Base-by-base conservation (phyloP, 2,888 invertebrate species). In the Tachina lurida region DNA sequence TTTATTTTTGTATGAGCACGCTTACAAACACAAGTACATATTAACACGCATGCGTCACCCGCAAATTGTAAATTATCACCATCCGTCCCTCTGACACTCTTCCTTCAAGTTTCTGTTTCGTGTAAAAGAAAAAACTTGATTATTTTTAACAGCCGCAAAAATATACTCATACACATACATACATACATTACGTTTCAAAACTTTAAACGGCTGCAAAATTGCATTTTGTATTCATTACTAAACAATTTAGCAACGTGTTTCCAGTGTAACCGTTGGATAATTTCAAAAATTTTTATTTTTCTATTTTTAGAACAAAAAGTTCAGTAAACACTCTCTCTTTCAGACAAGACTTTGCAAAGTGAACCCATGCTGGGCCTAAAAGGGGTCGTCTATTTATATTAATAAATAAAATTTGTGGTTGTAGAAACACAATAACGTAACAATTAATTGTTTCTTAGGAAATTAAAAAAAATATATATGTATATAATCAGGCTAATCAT, bases 211-310 rank as follows among this genome's bases (percentile, higher is more conserved):
- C 60, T 78, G 60, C 65, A 78, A 78, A 77, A 84, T 78, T 78
- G 73, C 77, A 84, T 67, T 78, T 77, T 58, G 77, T 78, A 52
- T 77, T 43, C 52, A 68, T 83, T 83, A 71, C 71, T 60, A 67
- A 73, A 77, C 31, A 52, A 58, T 76, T 73, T 60, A 73, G 13
- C 63, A 79, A 71, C 71, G 71, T 73, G 79, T 79, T 79, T 63
- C 79, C 63, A 45, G 39, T 68, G 17, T 47, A 15, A 8, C 39
- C 17, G 60, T 45, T 22, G 47, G 17, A n/a, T 12, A 52, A 31
- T 31, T 31, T 31, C 31, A 31, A 31, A 31, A 31, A 31, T 31
- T 5, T 5, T 31, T 31, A 31, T 31, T 31, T 31, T 7, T 7
- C 0, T 7, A 2, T 31, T 7, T 31, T 31, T 31, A 7, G 0